Percentiles rank a stretch among this genome's conserved stretches.
These are phyloP conservation scores for Anolis sagrei DNA, from an alignment of 2,113 vertebrate species.

Conservation along the genomic window DNA sequence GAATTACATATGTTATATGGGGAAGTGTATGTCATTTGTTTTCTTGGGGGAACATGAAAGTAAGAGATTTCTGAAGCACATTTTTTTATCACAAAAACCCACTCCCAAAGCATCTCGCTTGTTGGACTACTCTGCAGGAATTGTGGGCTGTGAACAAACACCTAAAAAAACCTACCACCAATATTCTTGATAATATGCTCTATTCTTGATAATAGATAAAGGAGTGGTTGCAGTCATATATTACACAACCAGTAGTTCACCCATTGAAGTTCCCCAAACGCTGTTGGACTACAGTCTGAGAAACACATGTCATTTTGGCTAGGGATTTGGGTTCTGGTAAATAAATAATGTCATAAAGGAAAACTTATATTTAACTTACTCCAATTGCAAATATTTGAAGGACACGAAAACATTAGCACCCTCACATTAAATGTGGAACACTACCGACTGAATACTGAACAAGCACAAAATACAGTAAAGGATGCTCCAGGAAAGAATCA, in stretches of 20 bases:
- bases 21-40: not conserved
- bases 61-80: not conserved
- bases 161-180: not conserved
- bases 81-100: no score
- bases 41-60: not conserved
- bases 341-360: not conserved
- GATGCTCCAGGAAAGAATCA: conserved; percentile 75
- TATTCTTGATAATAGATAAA: not conserved
- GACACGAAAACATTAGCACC: conserved; percentile 58
- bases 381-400: conserved; percentile 41
- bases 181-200: not conserved
- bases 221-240: not conserved
- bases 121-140: not conserved
- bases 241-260: not conserved
- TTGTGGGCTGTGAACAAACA: not conserved
- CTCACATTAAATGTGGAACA: conserved; percentile 66
- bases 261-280: no score
- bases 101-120: no score
- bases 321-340: no score
- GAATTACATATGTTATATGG: not conserved
- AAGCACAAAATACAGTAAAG: conserved; percentile 68
- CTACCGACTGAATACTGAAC: conserved; percentile 73
- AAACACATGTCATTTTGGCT: no score
- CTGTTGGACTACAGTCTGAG: not conserved
- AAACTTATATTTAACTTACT: not conserved